Base-by-base conservation (phyloP, 2,888 invertebrate genomes). In the Vanessa cardui region DNA sequence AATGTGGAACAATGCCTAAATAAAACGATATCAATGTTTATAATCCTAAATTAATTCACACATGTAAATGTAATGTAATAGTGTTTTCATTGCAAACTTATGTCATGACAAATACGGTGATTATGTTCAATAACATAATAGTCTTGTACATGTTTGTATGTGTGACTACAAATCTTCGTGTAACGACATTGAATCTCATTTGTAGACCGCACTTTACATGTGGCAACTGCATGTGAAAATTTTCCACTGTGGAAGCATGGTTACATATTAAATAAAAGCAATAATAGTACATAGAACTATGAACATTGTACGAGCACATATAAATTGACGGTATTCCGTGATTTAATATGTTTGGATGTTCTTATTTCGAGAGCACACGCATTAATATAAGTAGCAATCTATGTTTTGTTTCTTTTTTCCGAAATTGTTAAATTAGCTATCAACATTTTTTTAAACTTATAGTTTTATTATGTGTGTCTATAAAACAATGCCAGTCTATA, bases 231-330 rank as follows among this genome's bases (percentile, higher is more conserved):
- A 46, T 66, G 58, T 26, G 63, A 71, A 71, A 69, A 71, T 66
- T 69, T 71, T 71, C 71, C 71, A 69, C 62, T 64, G 49, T 64
- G 64, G 69, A 69, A 64, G 56, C 46, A 46, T 71, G 60, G 50
- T 26, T 46, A 64, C 46, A 21, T 21, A 46, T 54, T 39, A 18
- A 39, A 50, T 62, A 45, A 9, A 60, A 33, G 46, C 45, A 65
- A 33, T 60, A 60, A 64, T 45, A 64, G 58, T 50, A 45, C 58
- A 50, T 18, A 39, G 26, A 26, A 1, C 15, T 31, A 39, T 39
- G 39, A 18, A 39, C 20, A 56, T 20, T 5, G 39, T 18, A 12
- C 26, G 1, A 26, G 26, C 5, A 26, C 18, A 12, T 56, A 9
- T 39, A 39, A 39, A 4, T 12, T 12, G 12, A 39, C 1, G 12